phyloP scores from a whole-genome alignment of 1,140 invertebrate species.

The Hestina assimilis region DNA sequence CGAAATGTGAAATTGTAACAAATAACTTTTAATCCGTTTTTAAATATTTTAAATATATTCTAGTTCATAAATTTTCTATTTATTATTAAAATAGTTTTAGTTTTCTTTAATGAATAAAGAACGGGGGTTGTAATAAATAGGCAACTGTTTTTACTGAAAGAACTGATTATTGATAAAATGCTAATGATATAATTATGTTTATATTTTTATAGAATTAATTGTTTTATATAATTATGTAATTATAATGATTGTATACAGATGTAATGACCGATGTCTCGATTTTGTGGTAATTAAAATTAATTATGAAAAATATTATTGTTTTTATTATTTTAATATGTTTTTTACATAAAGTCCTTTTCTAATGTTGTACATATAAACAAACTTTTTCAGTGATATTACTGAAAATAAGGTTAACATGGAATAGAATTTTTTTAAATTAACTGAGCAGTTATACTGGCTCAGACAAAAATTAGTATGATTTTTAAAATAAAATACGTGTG shows the following conservation, averaged over 20 bases:
- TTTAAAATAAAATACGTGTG: too few species aligned
- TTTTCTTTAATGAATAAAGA: slow-evolving; percentile 15
- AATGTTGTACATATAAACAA: too few species aligned
- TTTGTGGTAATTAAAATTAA: slow-evolving; percentile 25
- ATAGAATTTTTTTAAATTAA: too few species aligned
- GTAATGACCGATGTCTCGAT: slow-evolving; percentile 27
- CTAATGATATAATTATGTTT: slow-evolving; percentile 24
- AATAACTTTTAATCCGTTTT: slow-evolving; percentile 5
- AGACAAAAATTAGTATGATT: too few species aligned
- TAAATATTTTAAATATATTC: slow-evolving; percentile 4
- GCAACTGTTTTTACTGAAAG: slow-evolving; percentile 32
- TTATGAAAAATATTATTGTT: neutral
- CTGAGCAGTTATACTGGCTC: too few species aligned
- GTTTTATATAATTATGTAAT: slow-evolving; percentile 22
- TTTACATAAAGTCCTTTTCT: neutral
- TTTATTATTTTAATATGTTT: neutral
- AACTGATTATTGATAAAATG: slow-evolving; percentile 41
- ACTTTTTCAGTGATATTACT: too few species aligned
- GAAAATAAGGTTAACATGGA: too few species aligned
- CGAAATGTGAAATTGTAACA: neutral
- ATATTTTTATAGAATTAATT: slow-evolving; percentile 39
- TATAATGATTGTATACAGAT: slow-evolving; percentile 22
- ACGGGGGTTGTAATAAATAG: slow-evolving; percentile 31
- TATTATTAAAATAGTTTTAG: neutral
- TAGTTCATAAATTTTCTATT: slow-evolving; percentile 6